phyloP scores from a whole-genome alignment of 2,113 vertebrate genomes.

The Planiliza haematocheilus region DNA sequence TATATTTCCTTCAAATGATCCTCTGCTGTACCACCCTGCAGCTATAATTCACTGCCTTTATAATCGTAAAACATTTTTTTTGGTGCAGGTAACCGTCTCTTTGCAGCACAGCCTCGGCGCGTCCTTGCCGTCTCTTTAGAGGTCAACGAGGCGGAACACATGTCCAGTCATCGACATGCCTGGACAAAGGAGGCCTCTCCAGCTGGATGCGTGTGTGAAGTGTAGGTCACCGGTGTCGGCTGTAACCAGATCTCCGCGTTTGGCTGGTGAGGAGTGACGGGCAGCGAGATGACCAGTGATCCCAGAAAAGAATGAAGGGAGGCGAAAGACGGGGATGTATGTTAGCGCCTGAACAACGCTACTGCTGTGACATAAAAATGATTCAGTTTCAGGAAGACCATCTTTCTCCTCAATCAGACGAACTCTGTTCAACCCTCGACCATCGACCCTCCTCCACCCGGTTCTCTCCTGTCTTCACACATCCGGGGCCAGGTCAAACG shows the following conservation, averaged over 20 bases:
- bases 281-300: constrained; percentile 45
- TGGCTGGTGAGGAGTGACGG: constrained; percentile 56
- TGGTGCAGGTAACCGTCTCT: constrained; percentile 4
- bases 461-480: too few species aligned
- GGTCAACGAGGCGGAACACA: constrained; percentile 44
- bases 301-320: constrained; percentile 27
- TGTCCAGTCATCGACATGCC: constrained; percentile 21
- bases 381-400: background rate
- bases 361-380: background rate
- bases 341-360: background rate
- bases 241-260: constrained; percentile 62
- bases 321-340: background rate
- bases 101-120: background rate
- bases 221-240: constrained; percentile 20
- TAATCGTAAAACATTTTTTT: background rate
- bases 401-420: too few species aligned
- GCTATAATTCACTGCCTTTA: constrained; percentile 26
- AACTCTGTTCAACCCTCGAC: too few species aligned
- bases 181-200: constrained; percentile 57
- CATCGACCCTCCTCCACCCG: too few species aligned
- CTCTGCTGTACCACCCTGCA: background rate
- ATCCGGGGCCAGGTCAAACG: too few species aligned
- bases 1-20: background rate
- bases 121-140: constrained; percentile 32
- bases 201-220: constrained; percentile 34